These are phyloP conservation scores for Echiichthys vipera DNA, from an alignment of 2,797 vertebrate species.

Conservation along the genomic window DNA sequence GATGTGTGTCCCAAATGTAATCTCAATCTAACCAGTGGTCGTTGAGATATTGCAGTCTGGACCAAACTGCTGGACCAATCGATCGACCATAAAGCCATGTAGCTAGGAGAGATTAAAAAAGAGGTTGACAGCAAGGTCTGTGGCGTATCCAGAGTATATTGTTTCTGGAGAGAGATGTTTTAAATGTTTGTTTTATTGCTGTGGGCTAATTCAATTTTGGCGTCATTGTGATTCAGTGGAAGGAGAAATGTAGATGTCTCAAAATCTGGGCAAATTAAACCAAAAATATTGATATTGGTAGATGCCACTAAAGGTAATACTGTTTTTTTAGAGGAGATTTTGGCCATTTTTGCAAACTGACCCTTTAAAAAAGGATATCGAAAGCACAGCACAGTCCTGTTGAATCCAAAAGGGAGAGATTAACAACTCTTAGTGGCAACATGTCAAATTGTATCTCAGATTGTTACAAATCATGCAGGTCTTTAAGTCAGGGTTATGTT, in stretches of 20 bases:
- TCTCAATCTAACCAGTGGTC: not conserved
- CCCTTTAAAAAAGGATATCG: not conserved
- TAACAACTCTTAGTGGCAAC: not conserved
- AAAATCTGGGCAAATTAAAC: not conserved
- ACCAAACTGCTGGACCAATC: not conserved
- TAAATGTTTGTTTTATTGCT: not conserved
- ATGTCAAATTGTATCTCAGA: slow-evolving; percentile 20
- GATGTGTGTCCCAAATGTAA: not conserved
- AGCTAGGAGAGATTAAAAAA: not conserved
- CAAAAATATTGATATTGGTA: not conserved
- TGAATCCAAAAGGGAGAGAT: slow-evolving; percentile 12
- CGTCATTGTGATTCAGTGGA: not conserved
- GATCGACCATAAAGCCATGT: not conserved
- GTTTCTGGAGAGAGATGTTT: not conserved
- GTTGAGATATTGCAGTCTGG: not conserved
- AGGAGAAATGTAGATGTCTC: not conserved
- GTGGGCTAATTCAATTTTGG: not conserved
- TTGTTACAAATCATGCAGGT: slow-evolving; percentile 38
- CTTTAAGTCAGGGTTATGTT: slow-evolving; percentile 39
- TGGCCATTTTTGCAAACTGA: not conserved
- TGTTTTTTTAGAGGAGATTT: not conserved
- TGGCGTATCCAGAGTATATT: not conserved
- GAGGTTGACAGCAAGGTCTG: not conserved
- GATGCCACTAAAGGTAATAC: not conserved
- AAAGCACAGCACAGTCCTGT: not conserved